Base-by-base conservation (phyloP, 2,113 vertebrate genomes). In the Sinocyclocheilus anophthalmus region DNA sequence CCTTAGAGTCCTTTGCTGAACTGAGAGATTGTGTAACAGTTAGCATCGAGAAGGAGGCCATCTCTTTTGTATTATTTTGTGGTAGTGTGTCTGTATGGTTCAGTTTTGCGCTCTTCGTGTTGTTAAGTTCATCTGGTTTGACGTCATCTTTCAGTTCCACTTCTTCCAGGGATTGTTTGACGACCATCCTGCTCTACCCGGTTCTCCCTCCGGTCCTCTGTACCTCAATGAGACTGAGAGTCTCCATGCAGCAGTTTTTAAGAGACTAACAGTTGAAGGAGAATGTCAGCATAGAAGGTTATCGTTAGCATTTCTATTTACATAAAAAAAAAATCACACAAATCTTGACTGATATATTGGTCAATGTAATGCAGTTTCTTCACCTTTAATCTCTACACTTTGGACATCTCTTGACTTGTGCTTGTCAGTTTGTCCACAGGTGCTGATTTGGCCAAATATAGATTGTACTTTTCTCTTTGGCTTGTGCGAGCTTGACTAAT, bases 391-490 rank as follows among this genome's bases (percentile, higher is more conserved):
- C 90, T 90, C 88, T 87, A 8, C 7, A 75, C 26, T 83, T 42
- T 45, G 26, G 63, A 4, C 67, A 0, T 18, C 18, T 88, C n/a
- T 63, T 82, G 10, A 20, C 2, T 75, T 45, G 45, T 42, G 24
- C 84, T 8, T 30, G 30, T 30, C 9, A 16, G 70, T 61, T 87
- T 82, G 80, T 16, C 22, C 61, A 67, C n/a, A 33, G 79, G 85
- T 42, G 83, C 67, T 24, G 90, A 81, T 80, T 85, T 24, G 10
- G 86, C 93, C 88, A 96, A 81, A 84, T 94, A 90, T 84, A 94
- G 89, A 72, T 89, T 91, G 91, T 96, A 96, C n/a, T 55, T 88
- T n/a, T 76, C 85, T 65, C 80, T 85, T 39, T 30, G 82, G 1
- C 5, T 30, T 33, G 42, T 42, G 30, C 79, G 84, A 61, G 67